Evolutionary conservation across 2,113 vertebrate genomes (phyloP).

Genomic region (Varanus salvator): DNA sequence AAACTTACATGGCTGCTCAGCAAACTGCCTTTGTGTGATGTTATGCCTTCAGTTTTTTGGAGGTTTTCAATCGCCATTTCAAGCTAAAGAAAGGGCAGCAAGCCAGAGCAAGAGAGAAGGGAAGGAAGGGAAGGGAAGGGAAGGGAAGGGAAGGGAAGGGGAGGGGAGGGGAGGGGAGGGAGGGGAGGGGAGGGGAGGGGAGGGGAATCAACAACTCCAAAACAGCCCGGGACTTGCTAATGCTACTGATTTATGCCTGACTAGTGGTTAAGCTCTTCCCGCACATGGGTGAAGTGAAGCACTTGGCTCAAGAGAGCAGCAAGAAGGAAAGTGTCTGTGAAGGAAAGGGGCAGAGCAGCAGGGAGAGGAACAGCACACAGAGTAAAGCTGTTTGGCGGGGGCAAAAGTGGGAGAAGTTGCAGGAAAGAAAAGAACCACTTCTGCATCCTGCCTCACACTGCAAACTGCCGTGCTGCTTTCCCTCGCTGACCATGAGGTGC

Average conservation of each 20-base stretch:
- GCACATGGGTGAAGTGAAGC: slow-evolving; percentile 18
- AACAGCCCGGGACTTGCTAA: slow-evolving; percentile 78
- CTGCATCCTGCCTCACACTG: neutral
- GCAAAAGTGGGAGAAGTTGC: too few relatives aligned
- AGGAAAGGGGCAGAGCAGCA: neutral
- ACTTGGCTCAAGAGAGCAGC: slow-evolving; percentile 10
- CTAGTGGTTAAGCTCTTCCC: slow-evolving; percentile 53
- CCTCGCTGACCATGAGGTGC: neutral
- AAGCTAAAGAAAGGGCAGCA: slow-evolving; percentile 85
- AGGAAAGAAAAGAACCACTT: rapidly evolving
- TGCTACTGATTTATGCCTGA: slow-evolving; percentile 64
- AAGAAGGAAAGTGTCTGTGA: slow-evolving; percentile 14
- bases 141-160: too few relatives aligned
- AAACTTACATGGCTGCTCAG: slow-evolving; percentile 99
- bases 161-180: too few relatives aligned
- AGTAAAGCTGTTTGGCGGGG: neutral
- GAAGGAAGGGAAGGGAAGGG: slow-evolving; percentile 64
- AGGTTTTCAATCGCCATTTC: slow-evolving; percentile 99
- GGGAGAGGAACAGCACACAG: neutral
- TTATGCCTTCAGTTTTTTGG: slow-evolving; percentile 99
- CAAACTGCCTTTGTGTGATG: slow-evolving; percentile 99
- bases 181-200: too few relatives aligned
- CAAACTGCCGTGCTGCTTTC: neutral
- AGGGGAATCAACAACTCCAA: slow-evolving; percentile 77
- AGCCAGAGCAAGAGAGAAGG: slow-evolving; percentile 76